These are phyloP conservation scores for Branchipolynoe longqiensis DNA, from an alignment of 2,888 invertebrate species.

Conservation along the genomic window DNA sequence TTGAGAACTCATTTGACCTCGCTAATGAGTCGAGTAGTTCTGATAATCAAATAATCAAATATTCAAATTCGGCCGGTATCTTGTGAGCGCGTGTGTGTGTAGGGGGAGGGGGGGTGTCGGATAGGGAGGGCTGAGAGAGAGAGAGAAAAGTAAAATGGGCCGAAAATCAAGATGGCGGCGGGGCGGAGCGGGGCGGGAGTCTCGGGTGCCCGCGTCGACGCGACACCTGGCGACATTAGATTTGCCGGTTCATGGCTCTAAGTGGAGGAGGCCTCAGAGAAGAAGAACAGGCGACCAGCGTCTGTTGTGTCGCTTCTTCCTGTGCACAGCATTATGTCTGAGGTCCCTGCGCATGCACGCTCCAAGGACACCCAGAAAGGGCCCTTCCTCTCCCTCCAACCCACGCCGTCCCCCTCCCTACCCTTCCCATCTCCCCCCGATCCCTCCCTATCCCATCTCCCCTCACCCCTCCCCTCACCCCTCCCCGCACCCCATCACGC, in stretches of 20 bases:
- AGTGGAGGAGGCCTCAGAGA: conserved; percentile 17
- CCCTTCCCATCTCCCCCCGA: too few relatives aligned
- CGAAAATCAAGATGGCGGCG: conserved; percentile 22
- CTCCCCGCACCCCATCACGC: too few relatives aligned
- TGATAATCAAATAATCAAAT: conserved; percentile 19
- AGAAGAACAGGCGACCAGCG: conserved; percentile 11
- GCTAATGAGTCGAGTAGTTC: neutral
- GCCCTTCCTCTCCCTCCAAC: too few relatives aligned
- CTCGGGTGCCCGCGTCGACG: neutral
- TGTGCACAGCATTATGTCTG: conserved; percentile 42
- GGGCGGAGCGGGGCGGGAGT: neutral
- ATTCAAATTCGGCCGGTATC: too few relatives aligned
- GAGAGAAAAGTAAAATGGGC: too few relatives aligned
- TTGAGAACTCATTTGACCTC: conserved; percentile 21
- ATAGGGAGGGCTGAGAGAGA: too few relatives aligned
- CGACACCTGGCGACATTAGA: conserved; percentile 17
- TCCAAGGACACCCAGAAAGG: conserved; percentile 4
- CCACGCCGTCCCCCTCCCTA: too few relatives aligned
- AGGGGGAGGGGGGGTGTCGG: too few relatives aligned
- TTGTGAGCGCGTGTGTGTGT: too few relatives aligned
- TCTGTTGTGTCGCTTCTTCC: conserved; percentile 33
- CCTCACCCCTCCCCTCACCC: too few relatives aligned
- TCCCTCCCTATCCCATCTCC: too few relatives aligned
- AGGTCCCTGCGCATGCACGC: neutral
- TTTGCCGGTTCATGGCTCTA: conserved; percentile 22